Evolutionary conservation across 2,797 vertebrate species (phyloP), one percentile per base, ranked within the genome.

Genomic region (Xenentodon cancila): DNA sequence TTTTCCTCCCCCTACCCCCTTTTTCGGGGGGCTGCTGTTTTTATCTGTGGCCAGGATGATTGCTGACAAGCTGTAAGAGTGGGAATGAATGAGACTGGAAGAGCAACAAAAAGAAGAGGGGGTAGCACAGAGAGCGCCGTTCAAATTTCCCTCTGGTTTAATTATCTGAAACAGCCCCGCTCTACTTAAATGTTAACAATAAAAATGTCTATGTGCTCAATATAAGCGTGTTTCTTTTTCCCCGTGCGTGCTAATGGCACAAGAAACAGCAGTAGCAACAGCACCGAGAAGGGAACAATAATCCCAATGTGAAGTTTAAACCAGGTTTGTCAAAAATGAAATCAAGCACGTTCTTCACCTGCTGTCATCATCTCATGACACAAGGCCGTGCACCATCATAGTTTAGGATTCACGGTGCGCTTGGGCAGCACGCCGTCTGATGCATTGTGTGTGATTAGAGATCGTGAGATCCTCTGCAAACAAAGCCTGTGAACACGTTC

Each of bases 101-200:
- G n/a, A 62, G 34, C 53, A 15, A 49, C 5, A 50, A 46, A 59
- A 52, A 42, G 40, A 6, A 7, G 1, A 46, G 42, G 19, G 2
- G 12, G 32, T 11, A 25, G 30, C 21, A 18, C 53, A 58, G 53
- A 21, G 52, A 5, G 62, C 40, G 69, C 30, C 69, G 58, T 79
- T 77, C 53, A 84, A 80, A 83, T 90, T 84, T 92, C 89, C 89
- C 89, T 73, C 63, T 84, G 90, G 91, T 85, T 92, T 93, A 92
- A 92, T 92, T 92, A 93, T 88, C 64, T 53, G 34, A 68, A 77
- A 84, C 64, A 61, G 60, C 71, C 54, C 73, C 19, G 21, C 45
- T 74, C 51, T 54, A 54, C 74, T 69, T 86, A 71, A 83, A 85
- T 80, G 83, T 79, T 74, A 73, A 76, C 78, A 76, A 71, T 82